Evolutionary conservation across 2,888 invertebrate species (phyloP).

Genomic region (Orchestes rusci): DNA sequence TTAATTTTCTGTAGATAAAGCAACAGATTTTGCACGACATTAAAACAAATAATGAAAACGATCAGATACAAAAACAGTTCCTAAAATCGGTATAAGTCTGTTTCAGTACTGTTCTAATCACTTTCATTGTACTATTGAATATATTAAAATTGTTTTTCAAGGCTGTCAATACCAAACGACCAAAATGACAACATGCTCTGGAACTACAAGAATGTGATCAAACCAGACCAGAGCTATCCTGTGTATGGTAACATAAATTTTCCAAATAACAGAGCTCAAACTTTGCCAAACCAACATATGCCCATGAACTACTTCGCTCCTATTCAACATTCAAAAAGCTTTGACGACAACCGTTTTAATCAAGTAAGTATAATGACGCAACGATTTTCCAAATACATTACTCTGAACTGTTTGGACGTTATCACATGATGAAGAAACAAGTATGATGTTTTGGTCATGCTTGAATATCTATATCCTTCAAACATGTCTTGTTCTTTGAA

Average conservation of each 20-base stretch:
- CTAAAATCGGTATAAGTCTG: too few relatives aligned
- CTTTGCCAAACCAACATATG: conserved; percentile 24
- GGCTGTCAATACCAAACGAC: conserved; percentile 27
- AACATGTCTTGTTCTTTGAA: too few relatives aligned
- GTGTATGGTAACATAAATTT: conserved; percentile 27
- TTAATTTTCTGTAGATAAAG: too few relatives aligned
- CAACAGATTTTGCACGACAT: too few relatives aligned
- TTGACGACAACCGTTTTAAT: conserved; percentile 35
- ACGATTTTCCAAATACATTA: neutral
- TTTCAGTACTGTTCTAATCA: too few relatives aligned
- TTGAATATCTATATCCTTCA: too few relatives aligned
- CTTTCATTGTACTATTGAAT: too few relatives aligned
- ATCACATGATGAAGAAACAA: neutral
- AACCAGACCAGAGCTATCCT: conserved; percentile 43
- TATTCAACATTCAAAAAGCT: conserved; percentile 36
- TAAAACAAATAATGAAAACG: too few relatives aligned
- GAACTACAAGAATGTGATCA: conserved; percentile 34
- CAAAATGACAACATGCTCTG: conserved; percentile 24
- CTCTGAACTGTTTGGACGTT: neutral
- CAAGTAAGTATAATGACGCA: conserved; percentile 28
- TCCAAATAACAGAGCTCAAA: conserved; percentile 31
- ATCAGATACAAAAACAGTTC: too few relatives aligned
- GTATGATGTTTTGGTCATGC: too few relatives aligned
- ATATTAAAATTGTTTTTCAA: neutral
- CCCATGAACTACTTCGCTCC: conserved; percentile 33